Evolutionary conservation across 2,113 vertebrate genomes (phyloP).

Genomic region (Oplegnathus fasciatus): DNA sequence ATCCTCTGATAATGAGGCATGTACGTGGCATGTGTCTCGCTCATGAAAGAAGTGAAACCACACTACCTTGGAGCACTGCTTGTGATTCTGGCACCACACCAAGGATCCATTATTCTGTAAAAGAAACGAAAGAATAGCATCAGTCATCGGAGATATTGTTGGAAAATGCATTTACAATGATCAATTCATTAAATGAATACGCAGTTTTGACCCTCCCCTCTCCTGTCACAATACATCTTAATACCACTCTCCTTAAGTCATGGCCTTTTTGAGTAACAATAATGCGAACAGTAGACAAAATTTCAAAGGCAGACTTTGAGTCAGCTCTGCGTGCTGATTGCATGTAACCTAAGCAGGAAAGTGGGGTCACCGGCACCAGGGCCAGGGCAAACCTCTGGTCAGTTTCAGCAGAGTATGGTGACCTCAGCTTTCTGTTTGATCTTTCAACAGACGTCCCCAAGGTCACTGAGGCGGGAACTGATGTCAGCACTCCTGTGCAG

Average conservation of each 20-base stretch:
- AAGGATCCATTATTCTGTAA: constrained; percentile 95
- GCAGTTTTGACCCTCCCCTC: constrained; percentile 12
- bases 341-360: constrained; percentile 65
- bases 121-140: constrained; percentile 59
- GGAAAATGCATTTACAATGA: constrained; percentile 51
- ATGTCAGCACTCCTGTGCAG: constrained; percentile 73
- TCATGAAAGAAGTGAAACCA: constrained; percentile 60
- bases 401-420: constrained; percentile 69
- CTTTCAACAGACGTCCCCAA: constrained; percentile 72
- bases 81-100: constrained; percentile 98
- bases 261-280: constrained; percentile 36
- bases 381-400: constrained; percentile 69
- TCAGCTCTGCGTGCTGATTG: constrained; percentile 23
- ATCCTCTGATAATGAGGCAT: constrained; percentile 70
- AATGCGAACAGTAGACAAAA: constrained; percentile 24
- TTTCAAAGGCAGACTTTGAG: constrained; percentile 32
- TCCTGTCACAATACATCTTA: constrained; percentile 1
- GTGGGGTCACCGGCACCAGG: constrained; percentile 58
- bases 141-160: constrained; percentile 45
- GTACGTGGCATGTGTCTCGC: constrained; percentile 61
- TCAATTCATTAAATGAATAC: constrained; percentile 21
- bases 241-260: neutral
- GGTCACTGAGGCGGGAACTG: constrained; percentile 72
- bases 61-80: constrained; percentile 97
- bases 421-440: constrained; percentile 77